Base-by-base conservation (phyloP, 1,140 invertebrate species). In the Dolichoris vasculosae region DNA sequence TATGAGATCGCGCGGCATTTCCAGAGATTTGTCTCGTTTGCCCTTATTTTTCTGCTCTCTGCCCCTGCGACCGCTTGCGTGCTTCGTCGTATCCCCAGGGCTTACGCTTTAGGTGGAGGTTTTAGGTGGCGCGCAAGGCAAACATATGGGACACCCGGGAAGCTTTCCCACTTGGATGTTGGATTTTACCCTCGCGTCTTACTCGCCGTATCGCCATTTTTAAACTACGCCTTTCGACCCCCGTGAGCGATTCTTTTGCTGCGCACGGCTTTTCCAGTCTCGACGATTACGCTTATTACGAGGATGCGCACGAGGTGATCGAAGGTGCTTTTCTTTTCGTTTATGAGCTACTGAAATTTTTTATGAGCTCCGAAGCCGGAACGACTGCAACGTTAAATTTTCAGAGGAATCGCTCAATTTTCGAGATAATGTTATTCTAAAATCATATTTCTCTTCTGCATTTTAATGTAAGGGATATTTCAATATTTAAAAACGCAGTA, bases 81-180 rank as follows among this genome's bases (percentile, higher is more conserved):
- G n/a, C n/a, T 40, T 38, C n/a, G 30, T n/a, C 40, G 64, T 48
- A 55, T 64, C 82, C 51, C 51, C n/a, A 26, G 71, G 51, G 71
- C 82, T 46, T 63, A 46, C 35, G 23, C 48, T 69, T 51, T 71
- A 73, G 35, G 32, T 17, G 1, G 76, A 59, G 64, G 15, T 23
- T 11, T 35, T 9, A 30, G 26, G 55, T 59, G 59, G 55, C 59
- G 43, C n/a, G n/a, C 67, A 82, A 85, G 84, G 87, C 73, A 89
- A 90, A 91, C 87, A 87, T 90, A 89, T 87, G 89, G 87, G 87
- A 87, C 90, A 83, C 88, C 48, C 55, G 89, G 89, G 87, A 90
- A 89, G 87, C 89, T 84, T 40, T 38, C 88, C 88, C 71, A 88
- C 87, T 88, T 88, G 87, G 88, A 89, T 89, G 89, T 89, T 90